A percentile compares a stretch with the other conserved stretches of the same genome.
Conservation (phyloP, 2,113 vertebrate species). For the Egretta garzetta region DNA sequence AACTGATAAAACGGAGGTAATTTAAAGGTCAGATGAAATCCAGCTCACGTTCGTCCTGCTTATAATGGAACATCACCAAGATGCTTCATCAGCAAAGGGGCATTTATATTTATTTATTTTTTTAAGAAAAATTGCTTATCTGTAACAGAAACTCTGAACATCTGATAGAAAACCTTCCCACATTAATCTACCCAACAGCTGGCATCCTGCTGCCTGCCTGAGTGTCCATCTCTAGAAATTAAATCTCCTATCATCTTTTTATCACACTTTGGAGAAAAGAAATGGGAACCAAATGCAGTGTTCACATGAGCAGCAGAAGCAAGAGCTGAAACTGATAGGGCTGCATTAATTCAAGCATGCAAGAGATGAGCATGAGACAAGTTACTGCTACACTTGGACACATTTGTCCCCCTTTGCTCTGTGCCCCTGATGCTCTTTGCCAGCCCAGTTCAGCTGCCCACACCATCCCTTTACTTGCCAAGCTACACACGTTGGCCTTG, state of each 20-base stretch:
- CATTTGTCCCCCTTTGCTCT: not conserved
- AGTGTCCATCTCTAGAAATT: slow-evolving; percentile 25
- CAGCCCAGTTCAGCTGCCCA: not conserved
- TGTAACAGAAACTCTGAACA: not conserved
- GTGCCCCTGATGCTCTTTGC: not conserved
- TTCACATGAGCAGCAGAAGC: not conserved
- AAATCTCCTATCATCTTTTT: slow-evolving; percentile 20
- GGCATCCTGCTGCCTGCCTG: not conserved
- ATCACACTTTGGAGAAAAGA: not conserved
- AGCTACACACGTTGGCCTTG: not conserved
- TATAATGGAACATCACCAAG: slow-evolving; percentile 29
- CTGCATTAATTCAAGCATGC: not conserved
- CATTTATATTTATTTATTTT: not conserved
- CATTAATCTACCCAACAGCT: slow-evolving; percentile 19
- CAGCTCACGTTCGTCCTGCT: slow-evolving; percentile 19
- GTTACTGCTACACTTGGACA: not conserved
- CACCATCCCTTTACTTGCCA: not conserved
- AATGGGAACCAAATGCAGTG: not conserved
- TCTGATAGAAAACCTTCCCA: slow-evolving; percentile 42
- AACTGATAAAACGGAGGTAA: slow-evolving; percentile 49
- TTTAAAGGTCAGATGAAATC: slow-evolving; percentile 70
- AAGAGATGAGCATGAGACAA: not conserved
- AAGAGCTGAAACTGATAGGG: not conserved
- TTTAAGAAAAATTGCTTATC: slow-evolving; percentile 17
- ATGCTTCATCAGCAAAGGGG: not conserved